phyloP scores from a whole-genome alignment of 2,113 vertebrate genomes.

The Empidonax alnorum region DNA sequence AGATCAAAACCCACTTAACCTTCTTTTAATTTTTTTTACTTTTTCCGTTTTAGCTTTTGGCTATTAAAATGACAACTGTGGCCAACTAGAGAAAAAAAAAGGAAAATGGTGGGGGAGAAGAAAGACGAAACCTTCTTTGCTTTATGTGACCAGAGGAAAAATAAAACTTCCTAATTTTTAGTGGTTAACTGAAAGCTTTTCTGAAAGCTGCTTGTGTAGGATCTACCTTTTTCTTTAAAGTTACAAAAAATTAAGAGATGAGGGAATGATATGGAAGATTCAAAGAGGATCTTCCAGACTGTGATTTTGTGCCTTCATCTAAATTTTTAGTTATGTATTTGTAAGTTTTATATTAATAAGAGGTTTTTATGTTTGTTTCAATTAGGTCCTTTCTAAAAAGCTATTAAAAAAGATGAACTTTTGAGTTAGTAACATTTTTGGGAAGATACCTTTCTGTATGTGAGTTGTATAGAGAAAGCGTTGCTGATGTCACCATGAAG shows the following conservation, averaged over 20 bases:
- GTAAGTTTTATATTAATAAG: neutral
- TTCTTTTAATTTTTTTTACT: neutral
- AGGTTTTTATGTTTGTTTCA: neutral
- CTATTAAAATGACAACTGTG: neutral
- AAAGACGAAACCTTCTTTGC: neutral
- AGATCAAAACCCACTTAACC: neutral
- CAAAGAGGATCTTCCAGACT: neutral
- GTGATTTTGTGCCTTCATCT: neutral
- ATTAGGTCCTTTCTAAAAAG: neutral
- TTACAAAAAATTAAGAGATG: neutral
- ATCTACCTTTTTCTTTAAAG: neutral
- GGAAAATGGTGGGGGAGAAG: neutral
- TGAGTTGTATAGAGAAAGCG: accelerated
- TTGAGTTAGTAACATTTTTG: neutral
- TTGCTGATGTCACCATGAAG: neutral
- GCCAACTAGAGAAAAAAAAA: neutral
- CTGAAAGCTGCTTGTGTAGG: neutral
- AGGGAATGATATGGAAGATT: neutral
- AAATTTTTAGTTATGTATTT: neutral
- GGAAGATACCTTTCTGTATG: neutral
- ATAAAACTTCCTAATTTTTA: neutral
- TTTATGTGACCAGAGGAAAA: neutral
- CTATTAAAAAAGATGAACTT: neutral
- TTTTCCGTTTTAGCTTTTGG: neutral
- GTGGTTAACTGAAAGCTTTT: neutral